phyloP scores from a whole-genome alignment of 35 echinoderm and acorn worm genomes.

The Ptychodera flava region DNA sequence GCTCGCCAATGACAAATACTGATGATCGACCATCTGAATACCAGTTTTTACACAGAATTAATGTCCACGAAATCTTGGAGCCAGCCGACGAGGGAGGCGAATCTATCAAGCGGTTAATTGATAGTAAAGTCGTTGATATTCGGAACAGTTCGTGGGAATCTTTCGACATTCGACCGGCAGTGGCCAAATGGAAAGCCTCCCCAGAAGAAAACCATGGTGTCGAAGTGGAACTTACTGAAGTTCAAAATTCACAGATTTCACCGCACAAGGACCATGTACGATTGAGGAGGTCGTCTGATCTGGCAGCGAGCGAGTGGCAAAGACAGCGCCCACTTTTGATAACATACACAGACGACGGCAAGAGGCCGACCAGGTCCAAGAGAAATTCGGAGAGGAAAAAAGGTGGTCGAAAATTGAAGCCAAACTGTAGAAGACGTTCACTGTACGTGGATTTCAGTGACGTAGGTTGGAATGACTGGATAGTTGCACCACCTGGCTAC shows the following conservation, averaged over 20 bases:
- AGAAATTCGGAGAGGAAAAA: constrained; percentile 37
- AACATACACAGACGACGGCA: constrained; percentile 85
- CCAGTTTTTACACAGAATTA: constrained; percentile 56
- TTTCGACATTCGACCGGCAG: constrained; percentile 81
- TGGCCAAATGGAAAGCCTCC: constrained; percentile 45
- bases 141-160: constrained; percentile 77
- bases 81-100: constrained; percentile 65
- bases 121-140: constrained; percentile 74
- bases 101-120: constrained; percentile 89
- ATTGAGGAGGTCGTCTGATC: constrained; percentile 29
- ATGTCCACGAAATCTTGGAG: constrained; percentile 93
- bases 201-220: constrained; percentile 77
- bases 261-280: constrained; percentile 64
- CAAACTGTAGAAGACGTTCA: constrained; percentile 61
- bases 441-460: constrained; percentile 90
- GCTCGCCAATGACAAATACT: background rate
- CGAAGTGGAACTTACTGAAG: constrained; percentile 70
- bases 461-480: constrained; percentile 98
- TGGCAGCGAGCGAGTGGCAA: constrained; percentile 60
- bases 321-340: constrained; percentile 64
- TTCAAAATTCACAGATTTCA: constrained; percentile 28
- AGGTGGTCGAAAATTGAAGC: constrained; percentile 27
- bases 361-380: constrained; percentile 48
- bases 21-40: background rate
- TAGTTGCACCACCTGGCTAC: constrained; percentile 87